Base-by-base conservation (phyloP, 2,888 invertebrate genomes). In the Dascillus cervinus region DNA sequence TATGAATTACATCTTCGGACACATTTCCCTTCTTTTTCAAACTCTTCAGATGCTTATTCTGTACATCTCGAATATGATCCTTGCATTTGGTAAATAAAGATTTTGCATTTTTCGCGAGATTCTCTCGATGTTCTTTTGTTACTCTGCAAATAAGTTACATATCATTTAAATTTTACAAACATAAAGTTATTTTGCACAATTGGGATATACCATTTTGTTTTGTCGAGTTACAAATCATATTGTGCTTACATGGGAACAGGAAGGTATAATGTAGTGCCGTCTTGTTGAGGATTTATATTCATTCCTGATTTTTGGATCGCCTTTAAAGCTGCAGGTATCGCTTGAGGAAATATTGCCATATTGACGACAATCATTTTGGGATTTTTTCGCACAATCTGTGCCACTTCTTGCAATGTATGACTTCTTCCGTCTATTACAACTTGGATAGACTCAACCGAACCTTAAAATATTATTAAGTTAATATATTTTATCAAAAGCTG, bases 251-350 rank as follows among this genome's bases (percentile, higher is more conserved):
- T 92, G 6, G 94, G 91, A 44, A 92, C 75, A 19, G 89, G 86
- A 29, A 96, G 73, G 62, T 77, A 94, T 26, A 96, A 64, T 2
- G 85, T 87, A 1, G 89, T 91, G 11, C 92, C 92, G 58, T 96
- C 95, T 62, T 92, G 91, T 58, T 95, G 94, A 0, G 94, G 91
- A 67, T 89, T 94, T 32, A 95, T 66, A 62, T 91, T 91, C 71
- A 95, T 76, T 5, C 92, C 91, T 36, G 90, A 89, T 19, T 75
- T 75, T 30, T 72, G 65, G 26, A 96, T 73, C 2, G 87, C 79
- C 54, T 80, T 78, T 13, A 91, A 50, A 3, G 83, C 84, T 43
- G 78, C 73, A 4, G 86, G 84, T 50, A 89, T 82, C 4, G 83
- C 84, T 71, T 90, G 88, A 1, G 95, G 91, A 61, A 89, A 86